Percentiles rank a stretch among this genome's conserved stretches.
phyloP scores from a whole-genome alignment of 2,797 vertebrate species.

The Thaleichthys pacificus region DNA sequence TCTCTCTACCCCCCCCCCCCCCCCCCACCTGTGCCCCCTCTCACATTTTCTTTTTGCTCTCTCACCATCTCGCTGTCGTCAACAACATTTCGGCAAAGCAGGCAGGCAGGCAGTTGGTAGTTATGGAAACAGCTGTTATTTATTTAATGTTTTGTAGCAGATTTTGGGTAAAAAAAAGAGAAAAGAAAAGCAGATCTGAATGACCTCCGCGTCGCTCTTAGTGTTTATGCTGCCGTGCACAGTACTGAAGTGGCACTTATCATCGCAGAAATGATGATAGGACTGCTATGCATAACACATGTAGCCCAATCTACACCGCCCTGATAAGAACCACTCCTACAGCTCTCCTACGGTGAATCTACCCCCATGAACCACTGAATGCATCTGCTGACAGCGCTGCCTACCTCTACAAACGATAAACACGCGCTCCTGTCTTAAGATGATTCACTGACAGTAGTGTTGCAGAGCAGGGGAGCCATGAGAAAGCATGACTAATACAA shows the following conservation, averaged over 20 bases:
- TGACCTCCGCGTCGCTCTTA: conserved; percentile 29
- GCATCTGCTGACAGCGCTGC: background rate
- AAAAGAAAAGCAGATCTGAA: conserved; percentile 32
- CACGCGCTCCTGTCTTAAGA: background rate
- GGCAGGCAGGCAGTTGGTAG: conserved; percentile 29
- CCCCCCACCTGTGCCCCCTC: background rate
- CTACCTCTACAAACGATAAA: background rate
- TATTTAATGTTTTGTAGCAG: conserved; percentile 35
- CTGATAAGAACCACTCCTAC: background rate
- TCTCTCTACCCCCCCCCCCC: background rate
- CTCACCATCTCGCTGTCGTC: conserved; percentile 44
- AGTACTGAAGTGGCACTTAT: conserved; percentile 25
- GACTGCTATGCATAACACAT: conserved; percentile 8
- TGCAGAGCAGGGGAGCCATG: conserved; percentile 3
- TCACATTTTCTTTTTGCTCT: background rate
- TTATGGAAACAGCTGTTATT: conserved; percentile 62
- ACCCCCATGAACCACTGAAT: no score
- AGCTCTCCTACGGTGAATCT: background rate
- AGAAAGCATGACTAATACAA: background rate
- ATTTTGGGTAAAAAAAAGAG: conserved; percentile 36
- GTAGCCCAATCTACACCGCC: background rate
- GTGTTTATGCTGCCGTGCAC: conserved; percentile 31
- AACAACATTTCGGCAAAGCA: conserved; percentile 49
- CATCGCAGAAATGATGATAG: conserved; percentile 21
- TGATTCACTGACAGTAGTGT: background rate